phyloP scores from a whole-genome alignment of 2,797 vertebrate genomes.

The Acanthurus lineatus region DNA sequence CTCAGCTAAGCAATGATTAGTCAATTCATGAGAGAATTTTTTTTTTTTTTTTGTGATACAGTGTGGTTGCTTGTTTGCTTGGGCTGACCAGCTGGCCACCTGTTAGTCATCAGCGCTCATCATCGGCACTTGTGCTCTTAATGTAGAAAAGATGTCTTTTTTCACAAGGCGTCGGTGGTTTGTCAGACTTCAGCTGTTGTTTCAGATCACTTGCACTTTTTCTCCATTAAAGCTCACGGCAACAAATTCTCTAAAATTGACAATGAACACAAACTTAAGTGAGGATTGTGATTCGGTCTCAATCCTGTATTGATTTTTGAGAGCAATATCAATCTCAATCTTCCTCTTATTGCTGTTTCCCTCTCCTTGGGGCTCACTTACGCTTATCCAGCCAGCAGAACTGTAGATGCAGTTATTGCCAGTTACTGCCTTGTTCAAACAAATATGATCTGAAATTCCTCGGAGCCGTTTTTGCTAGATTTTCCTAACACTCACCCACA shows the following conservation, averaged over 20 bases:
- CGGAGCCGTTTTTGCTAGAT: constrained; percentile 22
- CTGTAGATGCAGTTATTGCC: constrained; percentile 51
- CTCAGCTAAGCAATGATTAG: neutral
- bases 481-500: constrained; percentile 6
- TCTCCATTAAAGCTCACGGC: constrained; percentile 35
- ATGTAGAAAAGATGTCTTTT: constrained; percentile 14
- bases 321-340: constrained; percentile 64
- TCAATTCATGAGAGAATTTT: constrained; percentile 12
- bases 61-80: constrained; percentile 11
- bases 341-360: constrained; percentile 36
- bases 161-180: constrained; percentile 21
- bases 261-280: constrained; percentile 36
- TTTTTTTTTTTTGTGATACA: neutral
- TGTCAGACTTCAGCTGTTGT: constrained; percentile 22
- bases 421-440: constrained; percentile 46
- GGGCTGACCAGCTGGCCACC: constrained; percentile 43
- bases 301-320: constrained; percentile 64
- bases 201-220: constrained; percentile 39
- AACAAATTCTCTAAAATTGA: constrained; percentile 29
- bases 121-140: constrained; percentile 12
- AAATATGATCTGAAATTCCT: constrained; percentile 47
- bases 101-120: constrained; percentile 51
- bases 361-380: constrained; percentile 41
- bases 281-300: constrained; percentile 43
- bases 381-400: constrained; percentile 36